A percentile compares a stretch with the other conserved stretches of the same genome.
These are phyloP conservation scores for Enteromius afrohamiltoni DNA, from an alignment of 2,797 vertebrate species.

Conservation along the genomic window DNA sequence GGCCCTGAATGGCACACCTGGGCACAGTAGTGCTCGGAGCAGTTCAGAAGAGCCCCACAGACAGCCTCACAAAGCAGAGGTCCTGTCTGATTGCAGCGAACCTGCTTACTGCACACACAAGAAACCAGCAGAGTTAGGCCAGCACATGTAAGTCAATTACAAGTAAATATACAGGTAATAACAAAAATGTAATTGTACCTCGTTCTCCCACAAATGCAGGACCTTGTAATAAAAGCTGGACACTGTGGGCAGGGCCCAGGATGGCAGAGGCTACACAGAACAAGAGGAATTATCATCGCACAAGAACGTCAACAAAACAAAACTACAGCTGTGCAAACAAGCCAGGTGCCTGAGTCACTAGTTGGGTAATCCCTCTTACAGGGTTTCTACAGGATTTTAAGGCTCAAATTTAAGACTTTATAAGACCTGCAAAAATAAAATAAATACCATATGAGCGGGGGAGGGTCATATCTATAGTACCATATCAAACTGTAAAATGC, in stretches of 20 bases:
- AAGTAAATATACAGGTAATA: not conserved
- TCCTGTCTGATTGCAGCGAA: slow-evolving; percentile 90
- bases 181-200: slow-evolving; percentile 77
- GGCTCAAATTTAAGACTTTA: too few species aligned
- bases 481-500: too few species aligned
- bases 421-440: too few species aligned
- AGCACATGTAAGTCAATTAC: not conserved
- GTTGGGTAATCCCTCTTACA: not conserved
- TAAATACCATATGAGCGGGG: too few species aligned
- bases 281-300: slow-evolving; percentile 35
- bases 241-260: slow-evolving; percentile 97
- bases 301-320: slow-evolving; percentile 10
- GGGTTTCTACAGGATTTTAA: too few species aligned
- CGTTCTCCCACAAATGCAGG: slow-evolving; percentile 90
- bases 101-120: slow-evolving; percentile 83
- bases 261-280: slow-evolving; percentile 87
- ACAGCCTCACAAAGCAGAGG: slow-evolving; percentile 85
- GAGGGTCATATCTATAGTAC: too few species aligned
- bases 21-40: slow-evolving; percentile 87
- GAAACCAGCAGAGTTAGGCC: not conserved
- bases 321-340: not conserved
- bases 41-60: slow-evolving; percentile 87
- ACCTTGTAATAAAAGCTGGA: slow-evolving; percentile 92
- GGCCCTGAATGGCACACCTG: slow-evolving; percentile 89
- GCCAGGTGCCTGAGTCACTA: not conserved